Evolutionary conservation across 2,888 invertebrate genomes (phyloP).

Genomic region (Mimumesa dahlbomi): DNA sequence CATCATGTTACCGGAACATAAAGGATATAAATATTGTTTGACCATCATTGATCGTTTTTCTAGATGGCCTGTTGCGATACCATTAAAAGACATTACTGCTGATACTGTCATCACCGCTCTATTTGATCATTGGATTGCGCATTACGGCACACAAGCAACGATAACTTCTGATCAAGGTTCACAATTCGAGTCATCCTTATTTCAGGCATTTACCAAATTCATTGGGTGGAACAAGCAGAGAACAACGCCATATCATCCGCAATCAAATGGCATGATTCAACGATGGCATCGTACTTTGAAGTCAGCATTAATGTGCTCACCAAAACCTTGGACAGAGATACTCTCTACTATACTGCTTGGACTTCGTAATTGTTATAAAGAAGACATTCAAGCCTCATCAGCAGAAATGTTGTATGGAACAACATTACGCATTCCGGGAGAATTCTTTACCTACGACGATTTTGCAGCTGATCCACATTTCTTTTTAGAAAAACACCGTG

Average conservation of each 20-base stretch:
- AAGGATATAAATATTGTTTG: slow-evolving; percentile 1
- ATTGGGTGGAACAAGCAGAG: slow-evolving; percentile 40
- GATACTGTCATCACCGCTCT: slow-evolving; percentile 39
- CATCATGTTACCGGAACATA: background rate
- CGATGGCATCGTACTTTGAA: slow-evolving; percentile 38
- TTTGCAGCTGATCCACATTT: background rate
- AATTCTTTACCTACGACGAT: background rate
- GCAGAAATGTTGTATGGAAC: slow-evolving; percentile 10
- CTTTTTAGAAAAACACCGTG: background rate
- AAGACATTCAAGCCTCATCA: background rate
- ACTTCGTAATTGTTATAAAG: background rate
- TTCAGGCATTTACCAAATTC: slow-evolving; percentile 44
- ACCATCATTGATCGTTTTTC: slow-evolving; percentile 7
- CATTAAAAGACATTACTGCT: background rate
- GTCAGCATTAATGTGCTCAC: slow-evolving; percentile 19
- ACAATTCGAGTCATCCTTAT: slow-evolving; percentile 62
- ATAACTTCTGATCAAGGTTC: slow-evolving; percentile 69
- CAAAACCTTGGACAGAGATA: background rate
- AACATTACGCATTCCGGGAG: background rate
- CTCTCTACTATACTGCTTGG: slow-evolving; percentile 1
- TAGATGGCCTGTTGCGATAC: slow-evolving; percentile 6
- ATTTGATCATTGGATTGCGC: slow-evolving; percentile 58
- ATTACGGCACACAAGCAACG: slow-evolving; percentile 51
- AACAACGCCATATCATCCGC: slow-evolving; percentile 63
- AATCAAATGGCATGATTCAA: slow-evolving; percentile 62